A percentile compares a stretch with the other conserved stretches of the same genome.
phyloP scores from a whole-genome alignment of 2,797 vertebrate genomes.

The Esox lucius region DNA sequence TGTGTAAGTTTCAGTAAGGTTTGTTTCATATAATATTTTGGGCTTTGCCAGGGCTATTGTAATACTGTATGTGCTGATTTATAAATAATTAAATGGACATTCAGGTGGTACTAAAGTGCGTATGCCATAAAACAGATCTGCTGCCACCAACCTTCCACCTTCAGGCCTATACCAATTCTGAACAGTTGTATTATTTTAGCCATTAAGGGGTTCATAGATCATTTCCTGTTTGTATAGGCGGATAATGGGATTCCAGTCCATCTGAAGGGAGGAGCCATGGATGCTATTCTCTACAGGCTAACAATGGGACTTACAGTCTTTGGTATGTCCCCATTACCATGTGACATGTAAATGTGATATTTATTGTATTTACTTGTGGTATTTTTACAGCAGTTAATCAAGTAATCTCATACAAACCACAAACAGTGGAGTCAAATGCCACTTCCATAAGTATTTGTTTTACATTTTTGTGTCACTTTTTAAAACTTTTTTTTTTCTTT shows the following conservation, averaged over 20 bases:
- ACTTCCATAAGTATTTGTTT: neutral
- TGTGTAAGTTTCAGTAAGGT: neutral
- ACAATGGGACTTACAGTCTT: conserved; percentile 74
- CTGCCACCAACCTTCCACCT: neutral
- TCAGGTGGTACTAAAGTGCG: neutral
- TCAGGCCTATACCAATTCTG: neutral
- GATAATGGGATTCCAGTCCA: conserved; percentile 83
- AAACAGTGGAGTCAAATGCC: neutral
- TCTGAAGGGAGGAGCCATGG: conserved; percentile 79
- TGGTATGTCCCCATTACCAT: conserved; percentile 71
- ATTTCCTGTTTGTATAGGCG: conserved; percentile 67
- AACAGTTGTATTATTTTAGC: neutral
- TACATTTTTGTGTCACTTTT: neutral
- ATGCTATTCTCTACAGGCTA: conserved; percentile 73
- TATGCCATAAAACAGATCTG: neutral
- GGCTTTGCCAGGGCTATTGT: neutral
- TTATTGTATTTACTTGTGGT: neutral
- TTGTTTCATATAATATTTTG: neutral
- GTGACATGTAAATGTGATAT: neutral
- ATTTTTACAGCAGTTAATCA: neutral
- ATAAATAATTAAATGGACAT: too few species aligned
- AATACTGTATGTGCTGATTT: neutral
- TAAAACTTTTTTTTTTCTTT: neutral
- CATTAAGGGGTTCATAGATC: neutral
- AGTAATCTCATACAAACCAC: neutral